Evolutionary conservation across 2,113 vertebrate genomes (phyloP).

Genomic region (Malurus elegans): DNA sequence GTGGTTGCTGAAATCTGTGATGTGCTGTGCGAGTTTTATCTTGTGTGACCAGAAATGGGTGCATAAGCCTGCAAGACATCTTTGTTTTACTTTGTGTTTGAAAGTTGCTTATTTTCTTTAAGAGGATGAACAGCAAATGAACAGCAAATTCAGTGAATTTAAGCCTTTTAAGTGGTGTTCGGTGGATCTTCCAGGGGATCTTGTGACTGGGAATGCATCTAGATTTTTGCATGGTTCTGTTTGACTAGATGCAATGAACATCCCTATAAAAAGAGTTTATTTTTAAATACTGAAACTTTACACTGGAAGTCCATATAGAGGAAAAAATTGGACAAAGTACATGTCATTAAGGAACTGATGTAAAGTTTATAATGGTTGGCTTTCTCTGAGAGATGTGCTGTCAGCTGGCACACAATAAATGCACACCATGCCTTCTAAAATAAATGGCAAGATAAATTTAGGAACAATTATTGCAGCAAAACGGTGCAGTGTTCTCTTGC

Average conservation of each 20-base stretch:
- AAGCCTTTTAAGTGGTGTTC: background rate
- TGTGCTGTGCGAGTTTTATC: background rate
- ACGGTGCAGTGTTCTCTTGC: background rate
- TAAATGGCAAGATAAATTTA: constrained; percentile 17
- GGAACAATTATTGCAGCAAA: background rate
- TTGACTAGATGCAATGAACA: background rate
- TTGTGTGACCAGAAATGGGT: background rate
- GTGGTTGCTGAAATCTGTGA: background rate
- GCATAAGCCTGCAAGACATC: background rate
- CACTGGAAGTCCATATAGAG: background rate
- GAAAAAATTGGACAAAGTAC: background rate
- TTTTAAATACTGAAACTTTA: background rate
- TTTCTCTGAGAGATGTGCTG: background rate
- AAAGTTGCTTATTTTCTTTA: background rate
- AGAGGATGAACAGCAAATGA: background rate
- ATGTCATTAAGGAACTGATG: background rate
- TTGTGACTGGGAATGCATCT: background rate
- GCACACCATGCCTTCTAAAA: background rate
- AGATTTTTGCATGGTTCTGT: background rate
- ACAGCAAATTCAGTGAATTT: background rate
- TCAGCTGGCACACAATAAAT: background rate
- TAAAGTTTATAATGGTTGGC: background rate
- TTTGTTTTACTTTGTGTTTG: background rate
- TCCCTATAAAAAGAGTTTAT: background rate
- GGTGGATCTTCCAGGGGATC: background rate